Evolutionary conservation across 2,888 invertebrate genomes (phyloP).

Genomic region (Nemapogon koenigi): DNA sequence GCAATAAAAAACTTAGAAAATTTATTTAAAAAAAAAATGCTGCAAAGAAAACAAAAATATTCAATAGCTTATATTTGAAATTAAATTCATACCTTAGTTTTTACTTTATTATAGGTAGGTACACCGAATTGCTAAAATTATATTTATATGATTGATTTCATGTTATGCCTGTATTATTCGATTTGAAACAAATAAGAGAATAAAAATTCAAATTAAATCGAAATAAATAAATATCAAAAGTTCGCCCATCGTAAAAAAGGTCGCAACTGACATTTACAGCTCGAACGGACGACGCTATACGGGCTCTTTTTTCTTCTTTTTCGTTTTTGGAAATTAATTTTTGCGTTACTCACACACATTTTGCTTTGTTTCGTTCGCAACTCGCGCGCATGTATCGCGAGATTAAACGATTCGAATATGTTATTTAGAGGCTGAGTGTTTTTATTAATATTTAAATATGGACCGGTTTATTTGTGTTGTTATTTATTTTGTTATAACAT

Average conservation of each 20-base stretch:
- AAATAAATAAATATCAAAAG: constrained; percentile 33
- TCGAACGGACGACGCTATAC: constrained; percentile 22
- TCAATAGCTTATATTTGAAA: too few species aligned
- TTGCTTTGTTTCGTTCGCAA: constrained; percentile 23
- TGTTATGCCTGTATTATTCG: too few species aligned
- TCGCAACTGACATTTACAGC: constrained; percentile 29
- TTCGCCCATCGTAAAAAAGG: constrained; percentile 31
- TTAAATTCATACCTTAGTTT: too few species aligned
- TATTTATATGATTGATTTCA: too few species aligned
- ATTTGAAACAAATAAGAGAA: too few species aligned
- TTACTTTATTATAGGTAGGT: too few species aligned
- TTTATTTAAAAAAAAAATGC: too few species aligned
- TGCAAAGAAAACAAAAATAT: too few species aligned
- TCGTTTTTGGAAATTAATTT: constrained; percentile 34
- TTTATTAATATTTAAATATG: constrained; percentile 20
- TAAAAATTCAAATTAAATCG: too few species aligned
- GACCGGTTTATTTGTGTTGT: constrained; percentile 13
- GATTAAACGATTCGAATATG: constrained; percentile 34
- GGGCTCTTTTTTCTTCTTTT: constrained; percentile 18
- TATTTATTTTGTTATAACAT: constrained; percentile 12
- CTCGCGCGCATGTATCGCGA: constrained; percentile 17
- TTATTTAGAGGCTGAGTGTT: constrained; percentile 24
- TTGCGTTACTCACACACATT: constrained; percentile 25
- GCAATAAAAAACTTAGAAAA: too few species aligned
- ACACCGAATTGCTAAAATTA: too few species aligned